Base-by-base conservation (phyloP, 1,140 invertebrate genomes). In the Drosophila prosaltans region DNA sequence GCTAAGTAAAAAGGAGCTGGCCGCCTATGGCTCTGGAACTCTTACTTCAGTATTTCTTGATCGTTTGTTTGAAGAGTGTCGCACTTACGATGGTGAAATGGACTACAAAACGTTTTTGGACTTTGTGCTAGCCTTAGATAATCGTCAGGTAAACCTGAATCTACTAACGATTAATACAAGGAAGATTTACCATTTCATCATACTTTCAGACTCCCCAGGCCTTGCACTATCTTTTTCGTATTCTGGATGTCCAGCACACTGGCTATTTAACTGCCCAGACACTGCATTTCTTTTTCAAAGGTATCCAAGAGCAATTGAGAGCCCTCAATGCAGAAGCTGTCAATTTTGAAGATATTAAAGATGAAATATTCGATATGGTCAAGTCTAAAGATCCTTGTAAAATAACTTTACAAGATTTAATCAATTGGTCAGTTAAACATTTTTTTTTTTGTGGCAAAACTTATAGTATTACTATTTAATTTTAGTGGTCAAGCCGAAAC, bases 291-390 rank as follows among this genome's bases (percentile, higher is more conserved):
- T 99, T 99, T 92, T 99, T 98, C 84, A 95, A 97, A 95, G 97
- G 97, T 10, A 98, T 99, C 76, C 96, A 98, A 93, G 96, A 98
- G 72, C 96, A 98, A 92, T 96, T 99, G 94, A 94, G 94, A 40
- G 93, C 95, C 10, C 96, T 97, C 92, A 96, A 95, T 9, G 96
- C 97, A 67, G 97, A 98, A 77, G 95, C 96, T 1, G 96, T 98
- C 1, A 95, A 95, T 74, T 99, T 99, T 93, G 96, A 98, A 77
- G 97, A 99, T 93, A 96, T 99, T 0, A 98, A 98, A 93, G 97
- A 99, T 93, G 98, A 99, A 93, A 98, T 99, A 80, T 99, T 99
- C 93, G 98, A 99, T 93, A 99, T 99, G 98, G 97, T 99, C 0
- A 96, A 97, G 81, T 98, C 98, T 1, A 94, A 94, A 63, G 95